Evolutionary conservation across 2,113 vertebrate species (phyloP), one percentile per base, ranked within the genome.

Genomic region (Bubalus kerabau): DNA sequence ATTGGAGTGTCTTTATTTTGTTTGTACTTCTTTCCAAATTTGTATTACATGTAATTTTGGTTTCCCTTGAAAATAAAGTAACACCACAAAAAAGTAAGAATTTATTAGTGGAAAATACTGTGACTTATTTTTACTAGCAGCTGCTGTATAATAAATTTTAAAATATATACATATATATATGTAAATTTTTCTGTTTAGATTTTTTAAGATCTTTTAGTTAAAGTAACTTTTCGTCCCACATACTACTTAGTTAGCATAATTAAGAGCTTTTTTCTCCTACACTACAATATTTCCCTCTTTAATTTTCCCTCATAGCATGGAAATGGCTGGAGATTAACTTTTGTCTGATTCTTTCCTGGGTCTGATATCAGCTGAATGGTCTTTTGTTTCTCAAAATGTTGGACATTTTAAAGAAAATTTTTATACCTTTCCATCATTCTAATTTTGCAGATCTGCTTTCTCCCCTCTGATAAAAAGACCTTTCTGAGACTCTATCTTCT

Each of bases 11-110:
- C 30, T 97, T 56, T 97, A 5, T 90, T 54, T 96, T 87, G 11
- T 50, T 52, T 91, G 3, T 84, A 10, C 24, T 86, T 95, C 85
- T 97, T 95, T 89, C 87, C n/a, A 54, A 9, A 8, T 95, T 64
- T 84, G 52, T 36, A 54, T 71, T 21, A 11, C 83, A 19, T 30
- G 2, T 91, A 59, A 17, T 56, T 3, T 4, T 86, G 19, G 26
- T 87, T 98, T 94, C 60, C 46, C 13, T 84, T 91, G 21, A 83
- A 91, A 95, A 95, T 64, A 54, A 90, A 87, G 83, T 87, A 87
- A 54, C 11, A 46, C 21, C 36, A 84, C 17, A 48, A 76, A 36
- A 30, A 62, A 95, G 24, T 83, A 87, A 85, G 40, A 59, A 74
- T n/a, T 82, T 54, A 71, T 85, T 84, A 76, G 28, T 88, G 32